phyloP scores from a whole-genome alignment of 1,140 invertebrate genomes.

The Halesus radiatus region DNA sequence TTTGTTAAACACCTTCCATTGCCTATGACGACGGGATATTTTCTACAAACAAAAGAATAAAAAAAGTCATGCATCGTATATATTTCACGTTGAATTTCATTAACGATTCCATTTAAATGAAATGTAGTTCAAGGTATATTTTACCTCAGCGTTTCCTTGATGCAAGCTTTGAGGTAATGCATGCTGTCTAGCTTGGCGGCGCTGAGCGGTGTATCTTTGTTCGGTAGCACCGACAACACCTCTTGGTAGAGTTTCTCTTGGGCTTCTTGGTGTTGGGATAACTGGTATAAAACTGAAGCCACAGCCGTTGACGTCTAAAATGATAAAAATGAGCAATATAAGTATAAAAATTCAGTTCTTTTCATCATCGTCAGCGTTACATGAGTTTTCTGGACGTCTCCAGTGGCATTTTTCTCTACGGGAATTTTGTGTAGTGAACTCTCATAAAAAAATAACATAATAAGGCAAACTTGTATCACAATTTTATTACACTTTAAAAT shows the following conservation, averaged over 20 bases:
- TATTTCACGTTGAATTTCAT: no score
- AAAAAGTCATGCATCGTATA: no score
- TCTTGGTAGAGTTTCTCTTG: constrained; percentile 83
- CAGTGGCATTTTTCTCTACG: no score
- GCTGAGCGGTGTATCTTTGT: constrained; percentile 71
- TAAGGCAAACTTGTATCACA: no score
- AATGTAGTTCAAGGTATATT: not conserved
- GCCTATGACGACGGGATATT: constrained; percentile 91
- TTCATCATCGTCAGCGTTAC: no score
- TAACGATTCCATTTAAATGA: no score
- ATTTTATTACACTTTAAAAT: no score
- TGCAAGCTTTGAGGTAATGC: constrained; percentile 87
- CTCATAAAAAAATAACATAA: no score
- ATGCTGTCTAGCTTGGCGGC: constrained; percentile 78
- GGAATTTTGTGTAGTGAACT: no score
- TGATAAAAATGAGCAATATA: not conserved
- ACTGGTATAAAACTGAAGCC: constrained; percentile 83
- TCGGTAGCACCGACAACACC: constrained; percentile 68
- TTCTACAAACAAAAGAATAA: constrained; percentile 68
- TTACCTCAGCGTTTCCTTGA: constrained; percentile 83
- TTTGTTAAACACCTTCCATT: constrained; percentile 85
- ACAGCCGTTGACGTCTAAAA: constrained; percentile 85
- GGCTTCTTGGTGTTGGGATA: constrained; percentile 80
- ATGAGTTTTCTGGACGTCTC: no score
- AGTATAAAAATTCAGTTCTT: no score